Percentiles rank a stretch among this genome's conserved stretches.
Conservation (phyloP, 2,888 invertebrate genomes). For the Hybos culiciformis region DNA sequence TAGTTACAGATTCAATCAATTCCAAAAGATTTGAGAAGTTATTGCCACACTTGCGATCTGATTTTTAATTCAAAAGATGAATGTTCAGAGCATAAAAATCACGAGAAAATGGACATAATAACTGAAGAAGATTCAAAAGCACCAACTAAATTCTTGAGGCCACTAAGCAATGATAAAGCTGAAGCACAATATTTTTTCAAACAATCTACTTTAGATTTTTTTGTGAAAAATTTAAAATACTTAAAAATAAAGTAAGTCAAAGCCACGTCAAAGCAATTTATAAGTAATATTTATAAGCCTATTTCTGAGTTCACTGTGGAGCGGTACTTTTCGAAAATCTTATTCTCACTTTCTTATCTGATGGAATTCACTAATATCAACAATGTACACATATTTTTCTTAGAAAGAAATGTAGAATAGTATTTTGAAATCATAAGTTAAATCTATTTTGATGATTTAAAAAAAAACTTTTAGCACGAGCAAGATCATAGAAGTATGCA, state of each 20-base stretch:
- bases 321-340: neutral
- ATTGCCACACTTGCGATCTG: slow-evolving; percentile 50
- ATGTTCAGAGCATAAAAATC: slow-evolving; percentile 40
- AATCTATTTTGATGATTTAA: too few relatives aligned
- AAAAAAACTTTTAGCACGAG: too few relatives aligned
- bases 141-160: slow-evolving; percentile 54
- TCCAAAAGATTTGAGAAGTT: slow-evolving; percentile 38
- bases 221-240: slow-evolving; percentile 46
- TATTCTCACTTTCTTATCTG: neutral
- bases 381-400: too few relatives aligned
- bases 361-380: too few relatives aligned
- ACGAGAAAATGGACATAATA: slow-evolving; percentile 40
- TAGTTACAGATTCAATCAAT: slow-evolving; percentile 8
- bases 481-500: too few relatives aligned
- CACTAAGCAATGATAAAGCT: slow-evolving; percentile 57
- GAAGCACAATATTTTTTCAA: slow-evolving; percentile 85
- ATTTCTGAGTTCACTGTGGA: too few relatives aligned
- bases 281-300: too few relatives aligned
- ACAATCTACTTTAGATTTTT: slow-evolving; percentile 47
- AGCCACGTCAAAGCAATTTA: neutral
- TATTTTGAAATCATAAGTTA: too few relatives aligned
- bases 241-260: slow-evolving; percentile 43
- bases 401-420: too few relatives aligned
- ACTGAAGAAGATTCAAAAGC: slow-evolving; percentile 43
- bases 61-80: slow-evolving; percentile 31